Percentiles rank a stretch among this genome's conserved stretches.
Evolutionary conservation across 2,113 vertebrate species (phyloP).

Genomic region (Barnardius zonarius): DNA sequence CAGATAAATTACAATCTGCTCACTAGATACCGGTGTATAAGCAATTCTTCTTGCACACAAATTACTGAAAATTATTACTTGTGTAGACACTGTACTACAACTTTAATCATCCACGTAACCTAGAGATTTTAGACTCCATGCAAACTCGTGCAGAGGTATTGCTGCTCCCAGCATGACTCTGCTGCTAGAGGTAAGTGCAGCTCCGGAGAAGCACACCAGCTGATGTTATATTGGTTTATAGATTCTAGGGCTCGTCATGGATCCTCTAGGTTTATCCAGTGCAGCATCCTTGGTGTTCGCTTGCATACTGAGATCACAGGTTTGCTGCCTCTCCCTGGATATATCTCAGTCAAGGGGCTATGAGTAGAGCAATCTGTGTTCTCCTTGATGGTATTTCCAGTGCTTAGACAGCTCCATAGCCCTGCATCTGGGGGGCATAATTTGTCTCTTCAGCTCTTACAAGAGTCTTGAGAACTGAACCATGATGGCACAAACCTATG

Average conservation of each 20-base stretch:
- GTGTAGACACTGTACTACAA: background rate
- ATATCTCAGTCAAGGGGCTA: background rate
- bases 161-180: background rate
- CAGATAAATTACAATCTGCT: background rate
- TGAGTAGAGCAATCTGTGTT: background rate
- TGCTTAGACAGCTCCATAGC: background rate
- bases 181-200: background rate
- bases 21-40: background rate
- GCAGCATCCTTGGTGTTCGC: background rate
- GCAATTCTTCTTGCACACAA: background rate
- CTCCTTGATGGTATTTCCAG: background rate
- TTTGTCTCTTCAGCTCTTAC: background rate
- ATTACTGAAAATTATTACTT: conserved; percentile 4
- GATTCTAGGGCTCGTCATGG: background rate
- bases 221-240: background rate
- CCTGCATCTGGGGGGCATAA: background rate
- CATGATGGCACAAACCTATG: background rate
- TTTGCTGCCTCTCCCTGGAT: background rate
- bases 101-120: background rate
- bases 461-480: background rate
- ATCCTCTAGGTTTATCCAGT: background rate
- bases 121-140: background rate
- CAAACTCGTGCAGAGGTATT: background rate
- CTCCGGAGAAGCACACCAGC: background rate
- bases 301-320: background rate